Conservation (phyloP, 2,797 vertebrate species). For the Tragelaphus oryx region DNA sequence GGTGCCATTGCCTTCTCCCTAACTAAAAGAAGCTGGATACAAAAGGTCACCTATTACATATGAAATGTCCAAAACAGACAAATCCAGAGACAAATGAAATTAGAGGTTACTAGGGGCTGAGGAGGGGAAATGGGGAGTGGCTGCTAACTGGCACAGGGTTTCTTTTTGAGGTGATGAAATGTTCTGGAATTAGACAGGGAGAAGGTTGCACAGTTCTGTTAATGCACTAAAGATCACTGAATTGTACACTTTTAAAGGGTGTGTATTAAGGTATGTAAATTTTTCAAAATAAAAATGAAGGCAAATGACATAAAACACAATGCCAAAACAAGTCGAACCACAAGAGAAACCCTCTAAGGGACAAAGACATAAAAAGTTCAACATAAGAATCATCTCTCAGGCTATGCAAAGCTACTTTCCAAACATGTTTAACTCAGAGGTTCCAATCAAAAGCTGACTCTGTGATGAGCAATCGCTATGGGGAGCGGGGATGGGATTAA, state of each 20-base stretch:
- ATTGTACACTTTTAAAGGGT: not conserved
- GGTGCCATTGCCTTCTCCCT: no score
- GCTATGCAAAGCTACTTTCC: not conserved
- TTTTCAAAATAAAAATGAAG: constrained; percentile 40
- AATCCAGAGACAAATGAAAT: not conserved
- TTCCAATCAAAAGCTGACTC: not conserved
- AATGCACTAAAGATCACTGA: constrained; percentile 11
- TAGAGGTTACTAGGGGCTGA: not conserved
- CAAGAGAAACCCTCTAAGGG: not conserved
- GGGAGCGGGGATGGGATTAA: not conserved
- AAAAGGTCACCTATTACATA: not conserved
- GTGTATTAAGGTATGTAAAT: not conserved
- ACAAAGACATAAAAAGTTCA: not conserved
- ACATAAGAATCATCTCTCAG: not conserved
- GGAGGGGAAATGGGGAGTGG: not conserved
- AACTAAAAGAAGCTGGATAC: not conserved
- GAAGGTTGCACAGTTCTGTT: not conserved
- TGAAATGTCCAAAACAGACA: not conserved
- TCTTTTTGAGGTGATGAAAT: not conserved
- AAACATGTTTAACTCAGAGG: not conserved
- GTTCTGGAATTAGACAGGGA: not conserved
- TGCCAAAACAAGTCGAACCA: not conserved
- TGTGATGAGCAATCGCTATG: not conserved
- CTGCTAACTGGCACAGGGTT: not conserved
- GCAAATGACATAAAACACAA: constrained; percentile 9